These are phyloP conservation scores for Drosophila saltans DNA, from an alignment of 1,140 invertebrate species.

Conservation along the genomic window DNA sequence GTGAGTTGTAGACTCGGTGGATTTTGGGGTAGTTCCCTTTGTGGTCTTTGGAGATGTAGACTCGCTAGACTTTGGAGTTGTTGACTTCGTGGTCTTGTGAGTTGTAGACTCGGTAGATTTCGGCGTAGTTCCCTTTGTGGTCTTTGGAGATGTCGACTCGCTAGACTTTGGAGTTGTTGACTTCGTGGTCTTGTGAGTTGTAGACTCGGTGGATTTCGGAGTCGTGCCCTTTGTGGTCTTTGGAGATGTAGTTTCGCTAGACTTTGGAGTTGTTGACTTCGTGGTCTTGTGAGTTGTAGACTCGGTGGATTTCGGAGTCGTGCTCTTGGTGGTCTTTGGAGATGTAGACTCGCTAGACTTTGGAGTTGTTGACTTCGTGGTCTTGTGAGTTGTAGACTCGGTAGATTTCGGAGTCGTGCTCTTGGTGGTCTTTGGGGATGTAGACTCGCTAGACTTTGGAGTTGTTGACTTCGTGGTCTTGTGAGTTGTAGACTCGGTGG, in stretches of 20 bases:
- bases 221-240: not conserved
- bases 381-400: not conserved
- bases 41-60: slow-evolving; percentile 9
- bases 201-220: not conserved
- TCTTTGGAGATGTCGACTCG: not conserved
- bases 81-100: not conserved
- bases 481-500: not conserved
- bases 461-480: slow-evolving; percentile 11
- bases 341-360: not conserved
- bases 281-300: not conserved
- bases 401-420: not conserved
- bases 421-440: not conserved
- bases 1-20: not conserved
- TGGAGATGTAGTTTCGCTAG: not conserved
- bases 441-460: not conserved
- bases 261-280: not conserved
- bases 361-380: not conserved
- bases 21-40: not conserved
- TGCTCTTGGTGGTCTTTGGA: not conserved
- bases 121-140: not conserved
- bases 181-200: not conserved
- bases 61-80: not conserved
- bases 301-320: not conserved
- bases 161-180: not conserved
- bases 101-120: not conserved